Conservation (phyloP, 2,888 invertebrate species). For the Lycaena phlaeas region DNA sequence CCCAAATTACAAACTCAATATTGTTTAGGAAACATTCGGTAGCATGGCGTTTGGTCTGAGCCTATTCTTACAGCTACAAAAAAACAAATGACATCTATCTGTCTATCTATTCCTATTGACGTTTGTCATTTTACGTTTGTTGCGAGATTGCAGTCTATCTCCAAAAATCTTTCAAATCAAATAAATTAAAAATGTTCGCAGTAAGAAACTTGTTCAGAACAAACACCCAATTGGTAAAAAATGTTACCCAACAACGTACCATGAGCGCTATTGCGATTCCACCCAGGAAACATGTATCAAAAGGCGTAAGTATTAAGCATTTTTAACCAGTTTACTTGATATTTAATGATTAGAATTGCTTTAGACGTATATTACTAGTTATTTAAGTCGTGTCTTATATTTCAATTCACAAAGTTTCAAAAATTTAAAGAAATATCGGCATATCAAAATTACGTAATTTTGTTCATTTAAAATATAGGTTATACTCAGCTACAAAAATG, state of each 20-base stretch:
- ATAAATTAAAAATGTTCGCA: constrained; percentile 40
- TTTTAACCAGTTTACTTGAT: background rate
- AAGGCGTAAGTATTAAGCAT: constrained; percentile 34
- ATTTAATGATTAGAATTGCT: too few species aligned
- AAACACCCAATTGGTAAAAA: constrained; percentile 40
- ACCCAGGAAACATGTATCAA: constrained; percentile 42
- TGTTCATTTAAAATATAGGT: background rate
- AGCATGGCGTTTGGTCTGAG: too few species aligned
- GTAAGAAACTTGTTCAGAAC: constrained; percentile 42
- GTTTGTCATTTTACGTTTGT: background rate
- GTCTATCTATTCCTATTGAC: too few species aligned
- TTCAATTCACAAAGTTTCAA: too few species aligned
- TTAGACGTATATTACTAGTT: too few species aligned
- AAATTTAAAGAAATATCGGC: background rate
- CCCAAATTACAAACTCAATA: too few species aligned
- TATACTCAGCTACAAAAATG: background rate
- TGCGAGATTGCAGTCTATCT: background rate
- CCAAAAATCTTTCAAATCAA: background rate
- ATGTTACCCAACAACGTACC: constrained; percentile 45
- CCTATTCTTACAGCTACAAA: too few species aligned
- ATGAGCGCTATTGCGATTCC: constrained; percentile 48
- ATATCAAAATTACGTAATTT: background rate
- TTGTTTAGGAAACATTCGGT: too few species aligned
- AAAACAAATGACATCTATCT: background rate
- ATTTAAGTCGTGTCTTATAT: too few species aligned